A percentile compares a stretch with the other conserved stretches of the same genome.
Evolutionary conservation across 2,888 invertebrate species (phyloP).

Genomic region (Caenorhabditis sp.): DNA sequence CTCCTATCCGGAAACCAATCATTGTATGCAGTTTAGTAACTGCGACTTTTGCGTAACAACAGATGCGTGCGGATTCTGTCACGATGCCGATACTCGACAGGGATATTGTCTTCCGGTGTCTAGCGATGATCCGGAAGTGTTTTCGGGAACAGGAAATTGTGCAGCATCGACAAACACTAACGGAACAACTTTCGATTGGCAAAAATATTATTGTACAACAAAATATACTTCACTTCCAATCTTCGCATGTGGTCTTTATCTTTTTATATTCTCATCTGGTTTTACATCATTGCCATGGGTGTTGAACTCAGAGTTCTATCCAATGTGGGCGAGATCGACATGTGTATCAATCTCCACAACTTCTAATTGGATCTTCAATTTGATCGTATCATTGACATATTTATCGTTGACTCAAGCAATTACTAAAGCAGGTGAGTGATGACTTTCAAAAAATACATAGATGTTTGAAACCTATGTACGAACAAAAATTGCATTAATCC

Average conservation of each 20-base stretch:
- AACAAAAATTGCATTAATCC: too few relatives aligned
- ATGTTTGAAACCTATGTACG: too few relatives aligned
- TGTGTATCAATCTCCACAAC: constrained; percentile 70
- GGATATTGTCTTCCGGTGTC: constrained; percentile 31
- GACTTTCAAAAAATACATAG: too few relatives aligned
- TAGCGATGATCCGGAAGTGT: constrained; percentile 10
- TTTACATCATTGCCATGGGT: constrained; percentile 74
- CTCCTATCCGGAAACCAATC: constrained; percentile 11
- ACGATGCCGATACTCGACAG: constrained; percentile 20
- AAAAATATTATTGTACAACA: constrained; percentile 46
- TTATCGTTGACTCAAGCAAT: constrained; percentile 68
- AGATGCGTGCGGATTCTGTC: constrained; percentile 72
- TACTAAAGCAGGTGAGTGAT: constrained; percentile 33
- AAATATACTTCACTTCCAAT: constrained; percentile 71
- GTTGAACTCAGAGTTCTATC: constrained; percentile 75
- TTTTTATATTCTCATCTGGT: constrained; percentile 49
- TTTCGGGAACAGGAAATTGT: constrained; percentile 29
- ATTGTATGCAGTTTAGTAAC: constrained; percentile 50
- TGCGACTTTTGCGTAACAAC: constrained; percentile 73
- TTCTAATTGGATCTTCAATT: constrained; percentile 75
- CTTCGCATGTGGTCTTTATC: constrained; percentile 63
- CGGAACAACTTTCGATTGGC: constrained; percentile 14
- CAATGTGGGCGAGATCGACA: constrained; percentile 74
- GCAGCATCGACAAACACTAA: background rate
- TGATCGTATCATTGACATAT: constrained; percentile 75